Evolutionary conservation across 1,140 invertebrate genomes (phyloP), one percentile per base, ranked within the genome.

Genomic region (Trachymyrmex cornetzi): DNA sequence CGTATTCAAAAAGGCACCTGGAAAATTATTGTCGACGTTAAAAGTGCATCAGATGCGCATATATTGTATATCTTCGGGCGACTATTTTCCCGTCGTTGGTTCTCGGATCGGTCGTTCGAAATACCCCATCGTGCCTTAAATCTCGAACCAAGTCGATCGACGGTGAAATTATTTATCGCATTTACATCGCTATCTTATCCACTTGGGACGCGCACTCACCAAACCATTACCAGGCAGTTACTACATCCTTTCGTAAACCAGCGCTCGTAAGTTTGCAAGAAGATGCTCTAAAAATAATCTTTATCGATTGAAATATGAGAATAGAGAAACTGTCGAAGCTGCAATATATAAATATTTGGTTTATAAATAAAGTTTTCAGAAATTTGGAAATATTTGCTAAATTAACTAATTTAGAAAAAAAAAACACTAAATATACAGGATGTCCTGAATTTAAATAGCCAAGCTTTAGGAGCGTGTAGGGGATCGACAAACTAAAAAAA

Each of bases 1-100:
- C 30, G 22, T 57, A 44, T 85, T 66, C 24, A 77, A 59, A 53
- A 80, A 69, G 67, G 30, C 24, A 14, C 53, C 9, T 14, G 64
- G 64, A 69, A 86, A 86, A 86, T 86, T 86, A 86, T 61, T 81
- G 64, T 53, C 50, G 34, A 9, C 38, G 55, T 24, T 44, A 22
- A 34, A 30, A 48, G 59, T 57, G 64, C 77, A 53, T 53, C 64
- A 86, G 64, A 53, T 86, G 77, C 24, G 53, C 67, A 19, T 77
- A 44, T 50, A 69, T 27, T 16, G 22, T 44, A 44, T 44, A 44
- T 44, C n/a, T 55, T 77, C 48, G 48, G 24, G 44, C 44, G 44
- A 66, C n/a, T 64, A 59, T 77, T 79, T 80, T 9, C 64, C 59
- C 59, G 61, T 9, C 55, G n/a, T 63, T 24, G 63, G 19, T 80